A percentile compares a stretch with the other conserved stretches of the same genome.
phyloP scores from a whole-genome alignment of 1,140 invertebrate species.

The Hermetia illucens region DNA sequence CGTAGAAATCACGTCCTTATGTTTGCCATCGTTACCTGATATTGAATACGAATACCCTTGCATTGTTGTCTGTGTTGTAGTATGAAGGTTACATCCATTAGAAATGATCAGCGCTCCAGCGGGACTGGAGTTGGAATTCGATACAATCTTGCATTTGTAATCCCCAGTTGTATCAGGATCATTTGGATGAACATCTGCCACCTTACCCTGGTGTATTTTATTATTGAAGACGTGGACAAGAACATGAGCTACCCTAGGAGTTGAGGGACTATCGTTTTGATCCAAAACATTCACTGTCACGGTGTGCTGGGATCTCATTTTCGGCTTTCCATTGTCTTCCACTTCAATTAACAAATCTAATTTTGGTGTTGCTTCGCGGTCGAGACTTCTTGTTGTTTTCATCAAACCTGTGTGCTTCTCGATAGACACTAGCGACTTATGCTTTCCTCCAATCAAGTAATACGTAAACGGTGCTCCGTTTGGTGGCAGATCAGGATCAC shows the following conservation, averaged over 20 bases:
- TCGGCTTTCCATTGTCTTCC: slow-evolving; percentile 74
- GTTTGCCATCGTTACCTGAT: slow-evolving; percentile 77
- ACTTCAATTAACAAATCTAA: slow-evolving; percentile 69
- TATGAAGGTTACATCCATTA: slow-evolving; percentile 62
- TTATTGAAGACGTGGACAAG: slow-evolving; percentile 66
- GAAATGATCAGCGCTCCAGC: slow-evolving; percentile 49
- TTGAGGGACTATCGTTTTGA: slow-evolving; percentile 84
- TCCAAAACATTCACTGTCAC: slow-evolving; percentile 69
- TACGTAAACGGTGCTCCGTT: slow-evolving; percentile 86
- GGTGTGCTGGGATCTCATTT: slow-evolving; percentile 61
- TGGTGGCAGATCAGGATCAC: slow-evolving; percentile 79
- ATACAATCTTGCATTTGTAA: slow-evolving; percentile 70
- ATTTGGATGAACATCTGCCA: slow-evolving; percentile 82
- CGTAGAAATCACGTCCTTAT: slow-evolving; percentile 68
- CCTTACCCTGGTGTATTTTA: slow-evolving; percentile 54
- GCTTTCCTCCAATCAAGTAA: slow-evolving; percentile 57
- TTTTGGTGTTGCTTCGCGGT: slow-evolving; percentile 64
- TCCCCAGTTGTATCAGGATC: slow-evolving; percentile 77
- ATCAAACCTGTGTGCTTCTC: slow-evolving; percentile 68
- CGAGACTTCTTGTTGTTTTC: slow-evolving; percentile 60
- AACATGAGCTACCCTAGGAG: slow-evolving; percentile 64
- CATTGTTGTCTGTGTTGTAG: slow-evolving; percentile 46
- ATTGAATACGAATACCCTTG: slow-evolving; percentile 60
- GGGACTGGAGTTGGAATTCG: slow-evolving; percentile 34
- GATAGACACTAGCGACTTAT: slow-evolving; percentile 59